Base-by-base conservation (phyloP, 2,888 invertebrate species). In the Hypercompe scribonia region DNA sequence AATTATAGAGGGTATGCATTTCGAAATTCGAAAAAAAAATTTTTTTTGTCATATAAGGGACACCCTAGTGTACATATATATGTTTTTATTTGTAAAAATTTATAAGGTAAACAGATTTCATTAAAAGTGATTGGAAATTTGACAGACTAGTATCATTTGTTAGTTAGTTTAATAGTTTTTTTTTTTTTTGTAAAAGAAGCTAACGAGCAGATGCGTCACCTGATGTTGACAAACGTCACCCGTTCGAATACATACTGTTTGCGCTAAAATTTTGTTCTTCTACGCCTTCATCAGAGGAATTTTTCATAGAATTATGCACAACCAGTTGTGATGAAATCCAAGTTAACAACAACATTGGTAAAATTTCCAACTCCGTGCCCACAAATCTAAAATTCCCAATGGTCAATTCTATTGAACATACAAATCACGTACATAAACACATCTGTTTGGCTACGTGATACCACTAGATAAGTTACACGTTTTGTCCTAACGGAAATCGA, bases 361-460 rank as follows among this genome's bases (percentile, higher is more conserved):
- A 65, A n/a, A 33, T 61, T 68, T 64, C 72, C 11, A 36, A 68
- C 10, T 61, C 63, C 1, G 21, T 13, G 34, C 61, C 31, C 5
- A 63, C 24, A 61, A 58, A 36, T 50, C 36, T 58, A 65, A 65
- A 61, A 61, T 69, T 63, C 73, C 61, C 33, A n/a, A 34, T 54
- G 58, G 46, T 72, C 61, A 34, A 31, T 67, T 5, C 58, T 21
- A 73, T 70, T 50, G 70, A 61, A 70, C 33, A 73, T 61, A 31
- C 73, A 63, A 50, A 67, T 61, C 73, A 73, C 73, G 73, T 73
- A 63, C 54, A 73, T 73, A 70, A 70, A 67, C 68, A 73, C 73
- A 73, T 70, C 70, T 70, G 73, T 70, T 61, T 70, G 34, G 31
- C 33, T 70, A 70, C 73, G 73, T 73, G 73, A 73, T 70, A 50